phyloP scores from a whole-genome alignment of 1,140 invertebrate genomes.

The Manduca sexta region DNA sequence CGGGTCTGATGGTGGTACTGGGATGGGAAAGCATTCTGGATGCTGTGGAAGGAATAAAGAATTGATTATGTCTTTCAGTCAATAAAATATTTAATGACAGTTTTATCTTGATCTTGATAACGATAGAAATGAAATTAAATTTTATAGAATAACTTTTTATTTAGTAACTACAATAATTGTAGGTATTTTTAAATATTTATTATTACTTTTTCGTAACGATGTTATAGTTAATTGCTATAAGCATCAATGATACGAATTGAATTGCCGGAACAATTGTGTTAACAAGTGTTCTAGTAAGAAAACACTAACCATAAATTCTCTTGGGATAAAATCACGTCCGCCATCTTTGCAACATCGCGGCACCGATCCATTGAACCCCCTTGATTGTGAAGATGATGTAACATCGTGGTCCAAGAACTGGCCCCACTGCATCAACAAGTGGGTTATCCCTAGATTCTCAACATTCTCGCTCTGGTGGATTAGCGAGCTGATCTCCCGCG shows the following conservation, averaged over 20 bases:
- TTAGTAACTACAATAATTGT: too few species aligned
- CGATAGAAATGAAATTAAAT: too few species aligned
- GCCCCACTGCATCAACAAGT: slow-evolving; percentile 91
- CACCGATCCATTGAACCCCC: slow-evolving; percentile 86
- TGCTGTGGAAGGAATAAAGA: slow-evolving; percentile 70
- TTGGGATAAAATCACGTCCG: slow-evolving; percentile 75
- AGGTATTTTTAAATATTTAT: too few species aligned
- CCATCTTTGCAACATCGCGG: slow-evolving; percentile 84
- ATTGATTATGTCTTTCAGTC: too few species aligned
- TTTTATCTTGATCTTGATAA: too few species aligned
- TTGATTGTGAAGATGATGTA: slow-evolving; percentile 78
- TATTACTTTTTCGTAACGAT: too few species aligned
- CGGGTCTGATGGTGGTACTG: slow-evolving; percentile 80
- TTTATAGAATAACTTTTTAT: too few species aligned
- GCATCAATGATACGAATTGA: too few species aligned
- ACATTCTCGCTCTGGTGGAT: slow-evolving; percentile 79
- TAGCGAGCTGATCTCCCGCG: slow-evolving; percentile 77
- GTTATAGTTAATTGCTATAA: too few species aligned
- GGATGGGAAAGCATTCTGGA: slow-evolving; percentile 88
- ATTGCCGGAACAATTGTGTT: too few species aligned
- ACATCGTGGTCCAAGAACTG: slow-evolving; percentile 89
- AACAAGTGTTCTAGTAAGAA: background rate
- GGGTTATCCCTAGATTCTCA: slow-evolving; percentile 74
- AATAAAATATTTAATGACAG: too few species aligned
- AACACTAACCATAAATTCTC: slow-evolving; percentile 75